Base-by-base conservation (phyloP, 2,797 vertebrate genomes). In the Acestrorhynchus altus region DNA sequence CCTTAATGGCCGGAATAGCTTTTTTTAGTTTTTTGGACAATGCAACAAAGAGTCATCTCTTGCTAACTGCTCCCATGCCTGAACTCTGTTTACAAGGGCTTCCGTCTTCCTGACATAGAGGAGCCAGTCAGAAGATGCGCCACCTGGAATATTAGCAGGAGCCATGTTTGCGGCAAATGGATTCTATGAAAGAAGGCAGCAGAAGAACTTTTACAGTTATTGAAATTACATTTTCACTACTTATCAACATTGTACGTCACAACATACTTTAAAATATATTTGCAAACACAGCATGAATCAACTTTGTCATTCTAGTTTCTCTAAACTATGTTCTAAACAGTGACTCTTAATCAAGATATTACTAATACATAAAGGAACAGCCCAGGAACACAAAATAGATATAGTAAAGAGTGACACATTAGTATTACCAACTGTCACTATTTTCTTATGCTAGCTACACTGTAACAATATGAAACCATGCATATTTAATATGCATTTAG, bases 1-100 rank as follows among this genome's bases (percentile, higher is more conserved):
- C 94, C 92, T 83, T 85, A 83, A 85, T 86, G 87, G 87, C 88
- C 86, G 87, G 87, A 88, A 84, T 76, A 0, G 26, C 85, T 72
- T 79, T 47, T 74, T 73, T 60, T 39, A 8, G 3, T 51, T 84
- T 82, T 81, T 83, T 79, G 89, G 92, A 91, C 85, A 90, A 93
- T 84, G 81, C 75, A 86, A 52, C 89, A 91, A 49, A 83, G 74
- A 75, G 72, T 31, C 51, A 84, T 90, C 86, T 88, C 24, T 52
- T 39, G 51, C 24, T 68, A 67, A 81, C 83, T 81, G 76, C 82
- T 81, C 78, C 79, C 81, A 81, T 84, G 67, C 86, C 64, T 85
- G 59, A 61, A 61, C 59, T 39, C 59, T 39, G 88, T 92, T 90
- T 86, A 89, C 51, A 20, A 90, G 88, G 86, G 85, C 74, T 28